Base-by-base conservation (phyloP, 2,888 invertebrate genomes). In the Prostheceraeus crozeri region DNA sequence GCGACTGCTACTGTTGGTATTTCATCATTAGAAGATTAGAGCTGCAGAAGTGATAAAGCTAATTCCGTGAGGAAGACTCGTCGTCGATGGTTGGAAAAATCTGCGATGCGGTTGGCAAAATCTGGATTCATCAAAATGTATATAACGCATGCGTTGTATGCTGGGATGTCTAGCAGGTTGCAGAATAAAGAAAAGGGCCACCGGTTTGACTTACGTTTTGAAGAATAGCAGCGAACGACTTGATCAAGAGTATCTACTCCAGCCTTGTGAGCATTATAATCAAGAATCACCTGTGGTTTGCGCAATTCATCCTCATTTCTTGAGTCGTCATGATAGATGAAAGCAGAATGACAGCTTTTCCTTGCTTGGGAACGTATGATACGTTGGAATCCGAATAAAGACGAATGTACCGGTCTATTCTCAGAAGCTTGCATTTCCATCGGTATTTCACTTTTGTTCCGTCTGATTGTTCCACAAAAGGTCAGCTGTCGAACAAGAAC, bases 191-290 rank as follows among this genome's bases (percentile, higher is more conserved):
- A 16, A 6, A 40, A 14, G 14, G 40, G 40, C n/a, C 40, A 40
- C 14, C 40, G 40, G 14, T 21, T 40, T 16, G 40, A 40, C 40
- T 40, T 48, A 14, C 48, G 25, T 19, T 48, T 48, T n/a, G 27
- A 48, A 48, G 27, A 28, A 30, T 48, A 48, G 27, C 10, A n/a
- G 27, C 23, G 25, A 14, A 48, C 48, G 27, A 48, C 27, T 30
- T 48, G 48, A 48, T 48, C 48, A 25, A 48, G 48, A 28, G 48
- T 48, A 6, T 48, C 48, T n/a, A 48, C 48, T 4, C 14, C 14
- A 48, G 48, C 25, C 48, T 48, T 48, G 25, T 48, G 21, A n/a
- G 48, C 48, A 19, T 48, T 21, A 48, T 48, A 48, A 48, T 48
- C 48, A n/a, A 48, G 48, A 48, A 48, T 23, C 8, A 48, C 28